Evolutionary conservation across 2,797 vertebrate genomes (phyloP).

Genomic region (Crossoptilon crossoptilon): DNA sequence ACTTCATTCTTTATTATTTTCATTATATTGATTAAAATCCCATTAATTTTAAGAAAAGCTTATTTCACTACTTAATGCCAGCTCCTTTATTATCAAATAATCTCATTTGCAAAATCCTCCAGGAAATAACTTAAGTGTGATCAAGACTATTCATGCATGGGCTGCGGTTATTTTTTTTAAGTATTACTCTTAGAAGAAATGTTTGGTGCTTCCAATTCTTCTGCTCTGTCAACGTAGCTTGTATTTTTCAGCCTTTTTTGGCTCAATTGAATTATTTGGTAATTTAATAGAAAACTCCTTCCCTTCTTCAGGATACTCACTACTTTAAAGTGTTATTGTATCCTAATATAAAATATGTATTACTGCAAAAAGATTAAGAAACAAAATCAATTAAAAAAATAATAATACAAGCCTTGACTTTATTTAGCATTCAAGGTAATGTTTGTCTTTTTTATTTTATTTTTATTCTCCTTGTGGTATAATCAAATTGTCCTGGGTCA

Average conservation of each 20-base stretch:
- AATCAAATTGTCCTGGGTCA: not conserved
- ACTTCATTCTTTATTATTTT: slow-evolving; percentile 17
- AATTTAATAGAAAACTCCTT: not conserved
- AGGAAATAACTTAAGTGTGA: not conserved
- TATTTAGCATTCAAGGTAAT: not conserved
- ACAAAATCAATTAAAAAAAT: not conserved
- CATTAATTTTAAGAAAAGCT: slow-evolving; percentile 7
- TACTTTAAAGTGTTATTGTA: not conserved
- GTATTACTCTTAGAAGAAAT: not conserved
- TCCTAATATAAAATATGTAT: not conserved
- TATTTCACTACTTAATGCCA: not conserved
- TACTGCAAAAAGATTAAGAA: not conserved
- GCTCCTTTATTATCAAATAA: slow-evolving; percentile 10
- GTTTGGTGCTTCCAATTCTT: not conserved
- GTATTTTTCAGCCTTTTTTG: slow-evolving; percentile 1
- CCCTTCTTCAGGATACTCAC: not conserved
- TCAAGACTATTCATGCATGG: not conserved
- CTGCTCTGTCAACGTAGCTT: not conserved
- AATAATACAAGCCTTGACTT: not conserved
- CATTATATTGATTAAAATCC: slow-evolving; percentile 35
- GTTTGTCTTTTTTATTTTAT: not conserved
- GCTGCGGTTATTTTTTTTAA: not conserved
- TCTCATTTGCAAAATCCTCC: slow-evolving; percentile 1
- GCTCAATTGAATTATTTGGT: not conserved
- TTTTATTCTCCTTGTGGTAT: not conserved